These are phyloP conservation scores for Ornithorhynchus anatinus DNA, from an alignment of 2,113 vertebrate genomes.

Conservation along the genomic window DNA sequence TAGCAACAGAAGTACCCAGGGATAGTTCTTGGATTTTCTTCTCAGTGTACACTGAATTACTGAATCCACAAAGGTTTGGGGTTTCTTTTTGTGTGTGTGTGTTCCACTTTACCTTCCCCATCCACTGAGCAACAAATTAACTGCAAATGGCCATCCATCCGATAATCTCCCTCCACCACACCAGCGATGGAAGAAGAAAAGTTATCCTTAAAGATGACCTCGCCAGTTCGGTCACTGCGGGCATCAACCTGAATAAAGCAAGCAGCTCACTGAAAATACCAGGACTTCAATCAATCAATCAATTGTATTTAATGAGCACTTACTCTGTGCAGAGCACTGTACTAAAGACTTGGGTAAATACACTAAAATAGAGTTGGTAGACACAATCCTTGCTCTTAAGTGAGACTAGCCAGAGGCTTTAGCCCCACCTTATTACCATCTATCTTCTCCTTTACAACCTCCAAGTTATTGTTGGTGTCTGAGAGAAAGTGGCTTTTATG, in stretches of 20 bases:
- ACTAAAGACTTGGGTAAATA: too few species aligned
- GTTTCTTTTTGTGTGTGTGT: too few species aligned
- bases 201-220: conserved; percentile 98
- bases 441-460: not conserved
- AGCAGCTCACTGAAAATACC: not conserved
- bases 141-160: conserved; percentile 91
- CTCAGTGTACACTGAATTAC: not conserved
- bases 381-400: too few species aligned
- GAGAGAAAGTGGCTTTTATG: too few species aligned
- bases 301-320: not conserved
- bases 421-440: too few species aligned
- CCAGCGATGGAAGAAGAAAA: conserved; percentile 91
- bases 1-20: too few species aligned
- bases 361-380: too few species aligned
- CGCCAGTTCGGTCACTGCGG: conserved; percentile 92
- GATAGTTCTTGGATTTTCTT: not conserved
- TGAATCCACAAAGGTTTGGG: not conserved
- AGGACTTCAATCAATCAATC: too few species aligned
- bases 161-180: conserved; percentile 94
- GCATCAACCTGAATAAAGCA: conserved; percentile 87
- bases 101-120: conserved; percentile 84
- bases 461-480: not conserved
- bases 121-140: conserved; percentile 94
- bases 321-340: too few species aligned
- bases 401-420: too few species aligned